Base-by-base conservation (phyloP, 2,113 vertebrate species). In the Macaca mulatta region DNA sequence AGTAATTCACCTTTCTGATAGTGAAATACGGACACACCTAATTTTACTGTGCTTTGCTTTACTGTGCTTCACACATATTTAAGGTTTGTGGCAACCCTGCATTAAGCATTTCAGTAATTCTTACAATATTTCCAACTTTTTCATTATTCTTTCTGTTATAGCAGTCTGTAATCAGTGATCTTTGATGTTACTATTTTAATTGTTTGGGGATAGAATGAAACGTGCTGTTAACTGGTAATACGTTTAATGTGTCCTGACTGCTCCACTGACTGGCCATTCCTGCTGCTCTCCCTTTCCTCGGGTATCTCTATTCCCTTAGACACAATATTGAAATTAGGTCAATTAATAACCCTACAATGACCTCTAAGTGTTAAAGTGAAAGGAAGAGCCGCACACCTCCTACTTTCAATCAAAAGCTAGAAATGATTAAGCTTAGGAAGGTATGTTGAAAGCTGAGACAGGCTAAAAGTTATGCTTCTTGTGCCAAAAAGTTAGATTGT, bases 1-100 rank as follows among this genome's bases (percentile, higher is more conserved):
- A 89, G 8, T 67, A 74, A 81, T 80, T 95, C 43, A 89, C n/a
- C 20, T 85, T 85, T 85, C 83, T 45, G 52, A 74, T 45, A 94
- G 48, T 22, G 38, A 83, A 95, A 90, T 35, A 50, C 3, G 10
- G 27, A 27, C 43, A 48, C 7, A 77, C 14, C 25, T 77, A 27
- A 48, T 45, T 77, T 48, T 77, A 77, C 23, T 48, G 43, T 30
- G 43, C 43, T 77, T 77, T 77, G 25, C 13, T 77, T 45, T 77
- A 77, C 43, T 30, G 40, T 77, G 25, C 40, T 77, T 77, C 25
- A 43, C 43, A 48, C 43, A 48, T 32, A 30, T 77, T 77, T 6
- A 45, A 77, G 75, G 43, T 77, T 32, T 77, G 25, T 77, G 43
- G 75, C 75, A 77, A 77, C 27, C 8, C 7, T 77, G 27, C 6